Evolutionary conservation across 2,888 invertebrate genomes (phyloP).

Genomic region (Rhyacophila evoluta): DNA sequence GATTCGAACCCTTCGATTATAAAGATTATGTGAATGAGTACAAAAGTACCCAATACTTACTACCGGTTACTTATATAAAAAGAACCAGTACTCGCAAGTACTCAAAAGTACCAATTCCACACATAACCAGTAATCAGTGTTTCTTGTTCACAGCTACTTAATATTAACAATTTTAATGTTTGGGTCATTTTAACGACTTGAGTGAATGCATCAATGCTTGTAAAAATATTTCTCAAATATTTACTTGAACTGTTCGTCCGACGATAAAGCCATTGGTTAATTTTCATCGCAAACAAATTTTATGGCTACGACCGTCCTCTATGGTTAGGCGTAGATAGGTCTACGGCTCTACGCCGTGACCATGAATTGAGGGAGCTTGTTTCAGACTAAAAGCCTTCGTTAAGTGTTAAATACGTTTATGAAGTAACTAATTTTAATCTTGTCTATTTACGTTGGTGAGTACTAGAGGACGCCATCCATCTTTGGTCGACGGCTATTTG

Average conservation of each 20-base stretch:
- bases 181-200: too few species aligned
- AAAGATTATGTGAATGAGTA: too few species aligned
- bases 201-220: too few species aligned
- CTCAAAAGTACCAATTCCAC: too few species aligned
- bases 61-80: too few species aligned
- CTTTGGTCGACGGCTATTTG: background rate
- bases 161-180: too few species aligned
- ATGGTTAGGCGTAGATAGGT: background rate
- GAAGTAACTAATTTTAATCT: background rate
- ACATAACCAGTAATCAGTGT: too few species aligned
- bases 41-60: too few species aligned
- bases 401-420: constrained; percentile 3
- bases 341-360: background rate
- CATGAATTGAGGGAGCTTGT: background rate
- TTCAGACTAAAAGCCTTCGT: constrained; percentile 15
- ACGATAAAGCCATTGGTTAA: background rate
- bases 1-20: too few species aligned
- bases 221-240: too few species aligned
- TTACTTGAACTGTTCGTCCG: background rate
- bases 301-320: background rate
- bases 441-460: background rate
- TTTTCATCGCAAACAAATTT: background rate
- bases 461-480: background rate
- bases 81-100: too few species aligned
- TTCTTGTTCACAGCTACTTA: too few species aligned